Percentiles rank a stretch among this genome's conserved stretches.
Evolutionary conservation across 2,888 invertebrate genomes (phyloP).

Genomic region (Scaptomyza tumidula): DNA sequence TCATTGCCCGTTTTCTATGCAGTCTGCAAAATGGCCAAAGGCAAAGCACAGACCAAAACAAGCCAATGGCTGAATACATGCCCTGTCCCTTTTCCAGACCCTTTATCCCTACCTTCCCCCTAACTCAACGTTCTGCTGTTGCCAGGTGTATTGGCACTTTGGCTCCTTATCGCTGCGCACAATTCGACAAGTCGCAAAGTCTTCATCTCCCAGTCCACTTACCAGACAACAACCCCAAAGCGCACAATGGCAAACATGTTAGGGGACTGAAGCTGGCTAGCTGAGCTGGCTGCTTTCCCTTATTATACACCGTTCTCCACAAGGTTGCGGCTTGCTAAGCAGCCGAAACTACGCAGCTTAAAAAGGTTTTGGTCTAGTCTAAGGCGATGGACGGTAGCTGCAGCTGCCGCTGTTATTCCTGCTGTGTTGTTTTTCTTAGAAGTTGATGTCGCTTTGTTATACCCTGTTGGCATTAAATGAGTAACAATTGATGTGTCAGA

Average conservation of each 20-base stretch:
- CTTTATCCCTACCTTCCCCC: neutral
- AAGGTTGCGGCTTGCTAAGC: conserved; percentile 28
- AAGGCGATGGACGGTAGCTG: conserved; percentile 10
- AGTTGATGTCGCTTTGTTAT: conserved; percentile 1
- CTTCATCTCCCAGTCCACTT: conserved; percentile 19
- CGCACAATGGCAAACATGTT: conserved; percentile 52
- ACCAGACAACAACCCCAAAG: neutral
- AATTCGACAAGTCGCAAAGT: conserved; percentile 69
- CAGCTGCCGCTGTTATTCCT: conserved; percentile 1
- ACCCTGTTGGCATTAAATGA: conserved; percentile 4
- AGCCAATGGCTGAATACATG: conserved; percentile 22
- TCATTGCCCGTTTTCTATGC: conserved; percentile 61
- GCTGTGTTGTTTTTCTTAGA: neutral
- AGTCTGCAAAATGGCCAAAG: conserved; percentile 57
- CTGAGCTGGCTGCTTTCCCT: neutral
- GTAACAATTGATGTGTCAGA: neutral
- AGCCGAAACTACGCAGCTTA: conserved; percentile 40
- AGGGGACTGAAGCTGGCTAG: conserved; percentile 4
- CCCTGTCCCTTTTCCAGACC: neutral
- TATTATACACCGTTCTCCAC: neutral
- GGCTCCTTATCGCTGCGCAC: conserved; percentile 71
- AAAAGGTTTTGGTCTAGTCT: conserved; percentile 23
- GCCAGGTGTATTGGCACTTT: conserved; percentile 67
- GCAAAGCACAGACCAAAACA: conserved; percentile 45
- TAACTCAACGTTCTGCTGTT: conserved; percentile 6